Evolutionary conservation across 2,113 vertebrate species (phyloP), one percentile per base, ranked within the genome.

Genomic region (Planiliza haematocheilus): DNA sequence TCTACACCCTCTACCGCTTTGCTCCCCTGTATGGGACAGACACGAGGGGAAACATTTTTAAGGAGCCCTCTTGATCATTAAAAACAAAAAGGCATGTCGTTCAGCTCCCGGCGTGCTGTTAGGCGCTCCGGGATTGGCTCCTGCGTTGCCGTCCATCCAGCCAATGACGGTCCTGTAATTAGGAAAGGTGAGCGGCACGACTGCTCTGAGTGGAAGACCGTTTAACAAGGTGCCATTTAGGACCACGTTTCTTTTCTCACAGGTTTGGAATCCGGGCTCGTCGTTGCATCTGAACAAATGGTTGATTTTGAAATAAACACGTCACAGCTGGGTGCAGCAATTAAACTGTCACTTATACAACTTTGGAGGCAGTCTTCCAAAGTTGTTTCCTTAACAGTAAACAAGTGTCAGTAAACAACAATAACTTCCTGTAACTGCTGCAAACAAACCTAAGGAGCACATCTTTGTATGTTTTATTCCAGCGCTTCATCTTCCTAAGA

Each of bases 1-100:
- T 75, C 46, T 45, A 16, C 50, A 70, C 63, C 36, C 55, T 82
- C 34, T 56, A 53, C 67, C 79, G 86, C 70, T 85, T 71, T 77
- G 63, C 82, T 88, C 37, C 68, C 81, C 76, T 79, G 60, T 91
- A 84, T 56, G 77, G 73, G 59, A 67, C 16, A 3, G 38, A 73
- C 49, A 38, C 20, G 59, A 51, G 70, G 64, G 48, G 68, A 62
- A 85, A 87, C 86, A 91, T 90, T 94, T 94, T 94, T 92, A 94
- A 94, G 83, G 77, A 83, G 83, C 83, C 68, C 56, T 55, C 39
- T 82, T 71, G 85, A 90, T 93, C 89, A 92, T 94, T 93, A 94
- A 92, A 92, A 91, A 84, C 77, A 91, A 90, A 92, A 92, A 87
- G 52, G 86, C 82, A 84, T 81, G 88, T 87, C 87, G 64, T 81